Evolutionary conservation across 2,888 invertebrate genomes (phyloP).

Genomic region (Dasysyrphus albostriatus): DNA sequence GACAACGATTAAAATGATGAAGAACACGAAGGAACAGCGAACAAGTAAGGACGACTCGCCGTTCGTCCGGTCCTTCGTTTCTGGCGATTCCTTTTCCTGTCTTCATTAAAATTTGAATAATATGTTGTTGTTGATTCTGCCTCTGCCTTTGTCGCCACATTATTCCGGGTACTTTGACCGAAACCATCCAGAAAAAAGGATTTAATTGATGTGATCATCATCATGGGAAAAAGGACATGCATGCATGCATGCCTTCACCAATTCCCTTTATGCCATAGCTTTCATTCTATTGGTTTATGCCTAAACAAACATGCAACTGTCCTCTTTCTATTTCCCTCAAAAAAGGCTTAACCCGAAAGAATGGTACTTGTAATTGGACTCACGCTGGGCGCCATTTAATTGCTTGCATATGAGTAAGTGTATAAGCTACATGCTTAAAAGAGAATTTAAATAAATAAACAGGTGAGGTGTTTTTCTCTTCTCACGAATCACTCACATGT

Average conservation of each 20-base stretch:
- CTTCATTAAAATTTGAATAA: constrained; percentile 72
- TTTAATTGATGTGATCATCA: constrained; percentile 67
- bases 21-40: not conserved
- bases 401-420: constrained; percentile 17
- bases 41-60: not conserved
- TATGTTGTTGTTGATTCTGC: constrained; percentile 57
- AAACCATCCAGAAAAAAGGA: constrained; percentile 73
- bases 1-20: constrained; percentile 1
- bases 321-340: constrained; percentile 19
- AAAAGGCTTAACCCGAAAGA: not conserved
- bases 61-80: not conserved
- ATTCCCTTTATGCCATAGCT: constrained; percentile 34
- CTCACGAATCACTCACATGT: constrained; percentile 45
- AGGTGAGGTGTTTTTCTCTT: constrained; percentile 19
- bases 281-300: constrained; percentile 26
- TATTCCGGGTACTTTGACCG: constrained; percentile 71
- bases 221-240: constrained; percentile 48
- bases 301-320: constrained; percentile 47
- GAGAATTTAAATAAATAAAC: constrained; percentile 8
- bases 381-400: constrained; percentile 61
- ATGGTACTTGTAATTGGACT: constrained; percentile 63
- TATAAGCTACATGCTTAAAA: not conserved
- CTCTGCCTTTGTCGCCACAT: constrained; percentile 38
- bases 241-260: constrained; percentile 28
- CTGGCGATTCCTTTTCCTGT: constrained; percentile 6